Percentiles rank a stretch among this genome's conserved stretches.
Conservation (phyloP, 2,797 vertebrate species). For the Macroramphosus scolopax region DNA sequence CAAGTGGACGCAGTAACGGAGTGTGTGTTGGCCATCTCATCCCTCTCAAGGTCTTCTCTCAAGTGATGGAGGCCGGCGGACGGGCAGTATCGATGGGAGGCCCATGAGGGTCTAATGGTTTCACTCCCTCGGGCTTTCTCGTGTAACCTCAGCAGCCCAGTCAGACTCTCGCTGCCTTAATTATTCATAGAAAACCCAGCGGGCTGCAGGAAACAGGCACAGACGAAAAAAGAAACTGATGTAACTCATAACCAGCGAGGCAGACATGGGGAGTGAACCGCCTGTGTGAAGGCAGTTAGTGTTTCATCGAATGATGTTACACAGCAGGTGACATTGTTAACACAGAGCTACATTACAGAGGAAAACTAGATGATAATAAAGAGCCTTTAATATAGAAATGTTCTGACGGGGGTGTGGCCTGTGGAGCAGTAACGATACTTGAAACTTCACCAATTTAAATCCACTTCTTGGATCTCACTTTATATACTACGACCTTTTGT, state of each 20-base stretch:
- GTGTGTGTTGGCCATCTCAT: conserved; percentile 8
- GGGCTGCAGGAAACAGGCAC: conserved; percentile 8
- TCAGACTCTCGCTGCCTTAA: conserved; percentile 60
- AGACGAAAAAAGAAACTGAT: conserved; percentile 33
- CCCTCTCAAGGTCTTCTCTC: conserved; percentile 30
- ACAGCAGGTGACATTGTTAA: too few relatives aligned
- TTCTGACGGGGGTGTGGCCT: too few relatives aligned
- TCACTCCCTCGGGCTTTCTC: conserved; percentile 72
- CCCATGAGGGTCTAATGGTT: conserved; percentile 67
- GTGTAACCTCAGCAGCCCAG: conserved; percentile 45
- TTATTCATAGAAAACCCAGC: conserved; percentile 80
- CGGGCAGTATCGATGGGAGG: conserved; percentile 24
- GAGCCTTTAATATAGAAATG: too few relatives aligned
- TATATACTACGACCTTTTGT: too few relatives aligned
- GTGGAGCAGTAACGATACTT: too few relatives aligned
- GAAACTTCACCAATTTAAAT: too few relatives aligned
- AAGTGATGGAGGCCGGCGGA: background rate
- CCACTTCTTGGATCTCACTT: too few relatives aligned
- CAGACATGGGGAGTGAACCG: background rate
- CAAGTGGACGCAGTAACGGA: conserved; percentile 3
- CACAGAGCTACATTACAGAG: too few relatives aligned
- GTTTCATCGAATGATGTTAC: too few relatives aligned
- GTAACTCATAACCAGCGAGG: background rate
- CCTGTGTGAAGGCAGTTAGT: too few relatives aligned
- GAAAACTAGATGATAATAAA: too few relatives aligned